Percentiles rank a stretch among this genome's conserved stretches.
Evolutionary conservation across 2,797 vertebrate species (phyloP).

Genomic region (Peromyscus eremicus): DNA sequence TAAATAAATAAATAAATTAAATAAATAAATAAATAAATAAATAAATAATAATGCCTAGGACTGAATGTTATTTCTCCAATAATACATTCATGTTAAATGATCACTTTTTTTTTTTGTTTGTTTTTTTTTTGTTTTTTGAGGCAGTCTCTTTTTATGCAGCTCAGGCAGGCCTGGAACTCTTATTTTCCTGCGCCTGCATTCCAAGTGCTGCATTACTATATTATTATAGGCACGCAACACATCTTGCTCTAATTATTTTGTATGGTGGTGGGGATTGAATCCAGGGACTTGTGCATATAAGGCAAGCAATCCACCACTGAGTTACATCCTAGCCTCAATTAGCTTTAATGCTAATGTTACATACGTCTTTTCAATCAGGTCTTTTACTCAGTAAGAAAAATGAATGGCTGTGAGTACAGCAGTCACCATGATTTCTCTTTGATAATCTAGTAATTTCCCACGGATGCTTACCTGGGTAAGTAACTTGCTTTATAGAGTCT

Average conservation of each 20-base stretch:
- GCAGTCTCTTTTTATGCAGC: neutral
- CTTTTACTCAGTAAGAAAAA: conserved; percentile 56
- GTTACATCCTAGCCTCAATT: neutral
- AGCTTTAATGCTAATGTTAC: conserved; percentile 30
- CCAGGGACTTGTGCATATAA: neutral
- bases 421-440: conserved; percentile 45
- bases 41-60: neutral
- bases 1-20: neutral
- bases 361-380: conserved; percentile 42
- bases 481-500: conserved; percentile 35
- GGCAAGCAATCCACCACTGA: neutral
- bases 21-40: conserved; percentile 27
- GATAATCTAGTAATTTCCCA: conserved; percentile 33
- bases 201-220: neutral
- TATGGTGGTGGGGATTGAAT: neutral
- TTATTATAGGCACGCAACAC: neutral
- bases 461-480: conserved; percentile 8
- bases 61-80: neutral
- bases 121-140: no score
- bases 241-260: neutral
- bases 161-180: neutral
- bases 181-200: neutral
- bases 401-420: neutral
- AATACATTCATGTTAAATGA: neutral
- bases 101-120: no score